Evolutionary conservation across 1,140 invertebrate genomes (phyloP).

Genomic region (Zaprionus ghesquierei): DNA sequence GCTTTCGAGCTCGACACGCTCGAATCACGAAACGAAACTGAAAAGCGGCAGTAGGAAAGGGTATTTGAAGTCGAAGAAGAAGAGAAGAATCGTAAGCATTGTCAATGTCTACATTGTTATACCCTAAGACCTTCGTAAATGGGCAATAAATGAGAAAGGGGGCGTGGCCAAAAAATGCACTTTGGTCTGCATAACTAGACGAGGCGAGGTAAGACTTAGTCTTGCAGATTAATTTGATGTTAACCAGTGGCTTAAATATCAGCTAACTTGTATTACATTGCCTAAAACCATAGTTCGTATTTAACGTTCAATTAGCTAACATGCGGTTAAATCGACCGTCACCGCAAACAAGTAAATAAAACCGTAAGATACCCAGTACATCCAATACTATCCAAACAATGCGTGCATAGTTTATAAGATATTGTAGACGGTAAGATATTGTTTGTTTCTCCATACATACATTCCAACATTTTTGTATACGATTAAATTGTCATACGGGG

Average conservation of each 20-base stretch:
- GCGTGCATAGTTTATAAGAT: neutral
- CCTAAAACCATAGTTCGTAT: neutral
- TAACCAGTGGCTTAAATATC: neutral
- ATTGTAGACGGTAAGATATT: neutral
- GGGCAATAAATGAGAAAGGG: too few relatives aligned
- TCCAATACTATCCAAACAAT: neutral
- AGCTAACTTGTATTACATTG: neutral
- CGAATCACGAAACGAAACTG: slow-evolving; percentile 51
- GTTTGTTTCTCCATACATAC: neutral
- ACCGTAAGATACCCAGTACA: neutral
- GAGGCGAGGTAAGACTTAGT: too few relatives aligned
- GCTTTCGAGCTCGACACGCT: slow-evolving; percentile 34
- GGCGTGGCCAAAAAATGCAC: too few relatives aligned
- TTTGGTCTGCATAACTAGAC: too few relatives aligned
- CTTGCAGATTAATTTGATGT: neutral
- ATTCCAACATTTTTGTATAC: neutral
- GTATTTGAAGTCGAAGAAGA: too few relatives aligned
- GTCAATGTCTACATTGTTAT: slow-evolving; percentile 39
- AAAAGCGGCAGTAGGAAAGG: slow-evolving; percentile 13
- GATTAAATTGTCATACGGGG: neutral
- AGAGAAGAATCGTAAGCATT: neutral
- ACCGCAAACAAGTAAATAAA: neutral
- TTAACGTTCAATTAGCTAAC: neutral
- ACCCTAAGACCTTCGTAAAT: neutral
- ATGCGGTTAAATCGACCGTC: neutral